These are phyloP conservation scores for Oenanthe oenanthe DNA, from an alignment of 2,113 vertebrate genomes.

Conservation along the genomic window DNA sequence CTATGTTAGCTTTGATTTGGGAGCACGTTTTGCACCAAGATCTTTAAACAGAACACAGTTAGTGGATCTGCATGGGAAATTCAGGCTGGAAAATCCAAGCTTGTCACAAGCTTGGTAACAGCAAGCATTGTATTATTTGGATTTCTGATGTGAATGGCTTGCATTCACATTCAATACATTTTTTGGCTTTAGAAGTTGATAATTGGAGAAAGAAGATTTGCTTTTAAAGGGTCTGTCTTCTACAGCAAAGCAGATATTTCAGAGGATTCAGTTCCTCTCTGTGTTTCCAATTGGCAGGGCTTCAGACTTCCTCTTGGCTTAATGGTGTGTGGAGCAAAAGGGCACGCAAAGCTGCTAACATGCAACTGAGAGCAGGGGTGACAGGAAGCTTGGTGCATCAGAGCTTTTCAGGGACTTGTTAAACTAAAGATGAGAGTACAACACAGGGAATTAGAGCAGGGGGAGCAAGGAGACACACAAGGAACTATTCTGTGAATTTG, in stretches of 20 bases:
- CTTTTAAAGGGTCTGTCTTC: neutral
- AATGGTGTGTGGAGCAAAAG: neutral
- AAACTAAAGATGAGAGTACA: neutral
- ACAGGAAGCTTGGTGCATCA: neutral
- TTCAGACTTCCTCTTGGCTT: slow-evolving; percentile 6
- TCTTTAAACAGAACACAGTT: neutral
- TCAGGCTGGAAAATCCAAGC: neutral
- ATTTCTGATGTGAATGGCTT: neutral
- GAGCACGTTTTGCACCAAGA: neutral
- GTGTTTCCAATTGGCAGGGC: neutral
- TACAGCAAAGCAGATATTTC: neutral
- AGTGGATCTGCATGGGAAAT: neutral
- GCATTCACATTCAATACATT: neutral
- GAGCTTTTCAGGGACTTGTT: neutral
- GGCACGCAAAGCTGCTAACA: neutral
- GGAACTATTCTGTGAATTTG: neutral
- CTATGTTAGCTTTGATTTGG: neutral
- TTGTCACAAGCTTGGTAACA: neutral
- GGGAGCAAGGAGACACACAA: neutral
- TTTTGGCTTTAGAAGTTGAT: neutral
- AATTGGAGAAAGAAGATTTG: neutral
- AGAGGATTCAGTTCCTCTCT: neutral
- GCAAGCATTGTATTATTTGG: neutral
- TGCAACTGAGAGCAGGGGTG: neutral
- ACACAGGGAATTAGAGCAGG: neutral